Base-by-base conservation (phyloP, 1,140 invertebrate genomes). In the Drosophila prosaltans region DNA sequence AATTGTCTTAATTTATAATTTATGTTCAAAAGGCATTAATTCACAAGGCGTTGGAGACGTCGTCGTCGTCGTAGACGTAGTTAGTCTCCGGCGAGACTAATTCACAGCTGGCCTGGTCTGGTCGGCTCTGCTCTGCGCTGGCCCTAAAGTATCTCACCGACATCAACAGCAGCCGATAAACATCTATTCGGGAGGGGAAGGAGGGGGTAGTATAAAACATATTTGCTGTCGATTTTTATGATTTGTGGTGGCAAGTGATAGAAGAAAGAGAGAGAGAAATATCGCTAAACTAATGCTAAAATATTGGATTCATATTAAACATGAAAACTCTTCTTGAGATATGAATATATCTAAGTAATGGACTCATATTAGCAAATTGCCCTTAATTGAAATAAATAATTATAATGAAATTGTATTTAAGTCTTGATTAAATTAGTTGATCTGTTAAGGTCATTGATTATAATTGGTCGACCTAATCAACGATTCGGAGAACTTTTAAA, bases 1-100 rank as follows among this genome's bases (percentile, higher is more conserved):
- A 82, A 88, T 82, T 80, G 82, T 83, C 76, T 86, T 88, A 80
- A 88, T 71, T 86, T 86, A 81, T 86, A 86, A 86, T 86, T 86
- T 86, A 86, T 86, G 82, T 74, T 74, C 74, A 69, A 75, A 51
- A 59, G 79, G 82, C 82, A 85, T 85, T 86, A 86, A 85, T 85
- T 86, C 82, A 78, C 82, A 51, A 81, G 81, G 54, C 81, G 70
- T 67, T 65, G 67, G 61, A 40, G 72, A 45, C 67, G 57, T 9
- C 57, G 67, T 36, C 60, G 78, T 74, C 60, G 21, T 11, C 39
- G 69, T 4, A 21, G 58, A 58, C 59, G 41, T 48, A 45, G 54
- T 43, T 36, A 36, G 32, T 36, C 30, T 48, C n/a, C 8, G 62
- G 21, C 74, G 74, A 11, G 57, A 85, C 81, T 84, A 84, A 84